Evolutionary conservation across 2,797 vertebrate species (phyloP).

Genomic region (Gorsachius magnificus): DNA sequence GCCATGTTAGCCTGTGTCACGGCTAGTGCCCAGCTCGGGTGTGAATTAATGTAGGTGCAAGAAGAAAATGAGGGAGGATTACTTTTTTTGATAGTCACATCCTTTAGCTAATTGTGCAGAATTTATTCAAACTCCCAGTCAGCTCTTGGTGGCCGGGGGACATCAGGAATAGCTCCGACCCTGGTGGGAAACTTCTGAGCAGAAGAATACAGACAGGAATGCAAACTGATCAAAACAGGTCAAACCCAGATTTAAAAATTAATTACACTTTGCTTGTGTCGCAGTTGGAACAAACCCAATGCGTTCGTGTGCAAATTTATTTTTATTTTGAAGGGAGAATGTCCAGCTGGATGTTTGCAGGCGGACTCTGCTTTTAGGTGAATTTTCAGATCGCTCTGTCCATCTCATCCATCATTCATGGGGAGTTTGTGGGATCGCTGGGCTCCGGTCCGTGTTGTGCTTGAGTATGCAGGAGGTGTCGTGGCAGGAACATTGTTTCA

Average conservation of each 20-base stretch:
- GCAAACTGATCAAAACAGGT: not conserved
- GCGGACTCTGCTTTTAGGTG: not conserved
- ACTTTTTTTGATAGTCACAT: not conserved
- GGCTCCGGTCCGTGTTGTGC: rapidly evolving
- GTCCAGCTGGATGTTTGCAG: not conserved
- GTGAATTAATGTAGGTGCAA: not conserved
- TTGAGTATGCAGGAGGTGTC: not conserved
- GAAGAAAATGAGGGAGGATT: not conserved
- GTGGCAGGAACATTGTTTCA: not conserved
- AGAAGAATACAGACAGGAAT: not conserved
- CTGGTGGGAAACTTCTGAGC: not conserved
- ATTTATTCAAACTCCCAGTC: not conserved
- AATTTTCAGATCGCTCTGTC: not conserved
- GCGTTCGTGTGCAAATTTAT: not conserved
- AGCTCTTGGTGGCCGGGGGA: not conserved
- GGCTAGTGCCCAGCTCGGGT: not conserved
- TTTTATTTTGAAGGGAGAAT: not conserved
- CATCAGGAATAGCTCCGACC: not conserved
- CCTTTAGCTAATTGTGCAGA: not conserved
- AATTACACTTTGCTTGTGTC: not conserved
- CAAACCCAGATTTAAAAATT: not conserved
- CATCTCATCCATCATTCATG: not conserved
- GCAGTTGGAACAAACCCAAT: not conserved
- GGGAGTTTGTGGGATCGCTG: rapidly evolving
- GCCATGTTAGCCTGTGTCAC: rapidly evolving